Conservation (phyloP, 2,888 invertebrate species). For the Muscina levida region DNA sequence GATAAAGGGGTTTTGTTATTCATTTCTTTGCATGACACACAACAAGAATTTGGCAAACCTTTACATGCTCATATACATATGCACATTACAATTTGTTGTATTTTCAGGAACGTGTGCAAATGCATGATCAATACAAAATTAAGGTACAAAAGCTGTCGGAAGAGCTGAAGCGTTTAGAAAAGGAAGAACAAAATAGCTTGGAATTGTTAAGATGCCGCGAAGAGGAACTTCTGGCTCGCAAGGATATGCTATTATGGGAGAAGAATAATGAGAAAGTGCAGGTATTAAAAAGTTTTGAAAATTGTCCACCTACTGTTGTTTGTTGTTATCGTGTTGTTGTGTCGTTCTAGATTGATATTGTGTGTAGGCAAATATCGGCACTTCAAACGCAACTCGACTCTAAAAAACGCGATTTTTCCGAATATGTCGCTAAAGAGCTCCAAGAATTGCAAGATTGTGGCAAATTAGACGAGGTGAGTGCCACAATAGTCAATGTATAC, state of each 20-base stretch:
- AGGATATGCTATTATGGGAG: slow-evolving; percentile 79
- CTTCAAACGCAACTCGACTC: slow-evolving; percentile 82
- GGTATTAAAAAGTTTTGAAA: no score
- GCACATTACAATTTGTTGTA: neutral
- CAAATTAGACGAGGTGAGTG: slow-evolving; percentile 81
- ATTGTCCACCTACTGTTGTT: slow-evolving; percentile 73
- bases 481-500: slow-evolving; percentile 31
- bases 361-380: slow-evolving; percentile 83
- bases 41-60: no score
- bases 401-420: slow-evolving; percentile 81
- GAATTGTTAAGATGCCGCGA: slow-evolving; percentile 83
- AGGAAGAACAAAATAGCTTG: slow-evolving; percentile 81
- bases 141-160: slow-evolving; percentile 80
- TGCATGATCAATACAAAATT: slow-evolving; percentile 79
- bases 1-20: no score
- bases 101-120: slow-evolving; percentile 80
- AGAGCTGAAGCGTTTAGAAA: slow-evolving; percentile 80
- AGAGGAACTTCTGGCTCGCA: slow-evolving; percentile 77
- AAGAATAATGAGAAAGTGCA: slow-evolving; percentile 80
- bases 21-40: no score
- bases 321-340: slow-evolving; percentile 74
- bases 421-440: slow-evolving; percentile 81
- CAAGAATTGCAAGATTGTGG: slow-evolving; percentile 82
- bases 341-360: slow-evolving; percentile 84
- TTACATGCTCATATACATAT: no score